Conservation (phyloP, 2,797 vertebrate genomes). For the Eidolon dupreanum region DNA sequence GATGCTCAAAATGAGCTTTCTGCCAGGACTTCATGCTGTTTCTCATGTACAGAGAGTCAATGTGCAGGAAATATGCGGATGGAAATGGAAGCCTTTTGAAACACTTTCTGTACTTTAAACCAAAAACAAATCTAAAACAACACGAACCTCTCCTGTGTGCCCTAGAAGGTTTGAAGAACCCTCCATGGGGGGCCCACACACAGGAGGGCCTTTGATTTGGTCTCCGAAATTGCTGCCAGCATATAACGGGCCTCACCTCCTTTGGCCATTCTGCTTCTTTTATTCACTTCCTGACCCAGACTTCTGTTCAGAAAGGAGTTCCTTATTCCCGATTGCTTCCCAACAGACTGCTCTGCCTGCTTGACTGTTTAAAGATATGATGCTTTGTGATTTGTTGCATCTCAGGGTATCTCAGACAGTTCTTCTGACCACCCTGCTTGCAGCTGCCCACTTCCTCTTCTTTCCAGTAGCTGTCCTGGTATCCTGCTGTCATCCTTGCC, state of each 20-base stretch:
- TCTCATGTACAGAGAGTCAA: accelerated
- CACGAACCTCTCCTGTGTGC: not conserved
- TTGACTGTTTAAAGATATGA: not conserved
- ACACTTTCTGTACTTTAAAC: not conserved
- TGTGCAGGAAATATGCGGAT: not conserved
- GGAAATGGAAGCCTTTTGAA: not conserved
- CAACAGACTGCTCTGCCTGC: not conserved
- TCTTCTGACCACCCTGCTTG: constrained; percentile 50
- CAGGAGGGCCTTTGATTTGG: not conserved
- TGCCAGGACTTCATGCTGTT: not conserved
- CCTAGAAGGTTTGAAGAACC: not conserved
- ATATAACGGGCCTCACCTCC: not conserved
- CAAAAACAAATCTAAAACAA: not conserved
- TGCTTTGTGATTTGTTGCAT: constrained; percentile 24
- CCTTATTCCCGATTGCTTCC: not conserved
- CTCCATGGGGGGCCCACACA: not conserved
- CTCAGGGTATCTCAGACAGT: constrained; percentile 27
- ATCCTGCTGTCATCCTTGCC: not conserved
- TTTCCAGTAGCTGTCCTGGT: constrained; percentile 13
- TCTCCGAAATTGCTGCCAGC: not conserved
- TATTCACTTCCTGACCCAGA: not conserved
- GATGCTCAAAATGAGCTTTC: accelerated
- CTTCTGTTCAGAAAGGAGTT: not conserved
- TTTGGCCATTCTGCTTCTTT: not conserved
- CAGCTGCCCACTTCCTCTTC: constrained; percentile 8